Base-by-base conservation (phyloP, 2,888 invertebrate species). In the Charanyca ferruginea region DNA sequence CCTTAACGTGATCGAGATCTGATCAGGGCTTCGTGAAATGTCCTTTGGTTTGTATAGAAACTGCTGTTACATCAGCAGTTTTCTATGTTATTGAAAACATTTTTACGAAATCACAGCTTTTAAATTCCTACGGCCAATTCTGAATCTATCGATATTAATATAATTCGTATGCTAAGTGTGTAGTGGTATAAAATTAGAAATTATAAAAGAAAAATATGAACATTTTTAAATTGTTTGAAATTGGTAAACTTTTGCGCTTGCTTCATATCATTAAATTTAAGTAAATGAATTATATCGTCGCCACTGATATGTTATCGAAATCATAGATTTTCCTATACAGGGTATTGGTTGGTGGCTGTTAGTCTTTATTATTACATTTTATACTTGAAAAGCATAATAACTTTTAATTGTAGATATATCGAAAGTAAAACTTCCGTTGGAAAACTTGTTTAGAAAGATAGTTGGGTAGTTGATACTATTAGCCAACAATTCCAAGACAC, bases 201-300 rank as follows among this genome's bases (percentile, higher is more conserved):
- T 45, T 48, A 58, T 52, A 58, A 55, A 72, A 57, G n/a, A n/a
- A 64, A 13, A 48, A 13, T 65, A 62, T 53, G 22, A 61, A 67
- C 65, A 60, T 70, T 74, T 81, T 68, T 53, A 60, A 75, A 73
- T 79, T 74, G 65, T 69, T 79, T 80, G 44, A 66, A 76, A 80
- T 79, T 51, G 52, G 73, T 75, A 70, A 85, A 89, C 84, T 71
- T 86, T 93, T 90, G 93, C 93, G 93, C 93, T 94, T 93, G 89
- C 90, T 85, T 93, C 94, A 94, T 94, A 94, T 94, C 94, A 94
- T 93, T 94, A 94, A 87, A 76, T 73, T 88, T 94, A 94, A 92
- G 93, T 88, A 83, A 86, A 82, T 84, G 79, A 82, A 87, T 83
- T 80, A 86, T 84, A 73, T 80, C 59, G 61, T 79, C 72, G 66